These are phyloP conservation scores for Drosophila prosaltans DNA, from an alignment of 1,140 invertebrate species.

Conservation along the genomic window DNA sequence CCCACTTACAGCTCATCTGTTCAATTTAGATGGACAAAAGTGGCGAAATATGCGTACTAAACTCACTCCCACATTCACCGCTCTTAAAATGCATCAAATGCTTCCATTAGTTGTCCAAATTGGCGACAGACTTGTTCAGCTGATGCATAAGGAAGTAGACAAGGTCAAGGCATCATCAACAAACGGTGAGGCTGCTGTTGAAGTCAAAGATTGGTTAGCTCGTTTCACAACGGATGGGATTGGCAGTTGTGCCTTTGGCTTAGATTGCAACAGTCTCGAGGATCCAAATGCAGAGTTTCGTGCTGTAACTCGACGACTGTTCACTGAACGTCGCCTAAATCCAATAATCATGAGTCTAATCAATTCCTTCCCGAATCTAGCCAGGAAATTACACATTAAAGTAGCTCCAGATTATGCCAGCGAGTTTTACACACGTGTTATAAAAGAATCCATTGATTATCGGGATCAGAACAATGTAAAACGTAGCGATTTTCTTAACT, in stretches of 20 bases:
- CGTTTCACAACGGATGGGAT: conserved; percentile 87
- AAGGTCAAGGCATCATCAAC: background rate
- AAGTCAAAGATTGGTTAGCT: conserved; percentile 82
- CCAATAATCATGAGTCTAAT: conserved; percentile 40
- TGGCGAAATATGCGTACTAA: conserved; percentile 85
- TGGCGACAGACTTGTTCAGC: conserved; percentile 65
- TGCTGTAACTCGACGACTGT: conserved; percentile 60
- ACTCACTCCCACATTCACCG: conserved; percentile 85
- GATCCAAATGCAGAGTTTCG: conserved; percentile 84
- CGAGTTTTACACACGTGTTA: conserved; percentile 83
- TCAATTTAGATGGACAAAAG: conserved; percentile 82
- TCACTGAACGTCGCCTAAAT: conserved; percentile 44
- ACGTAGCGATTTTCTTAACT: conserved; percentile 85
- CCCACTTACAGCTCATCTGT: conserved; percentile 83
- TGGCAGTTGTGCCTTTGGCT: conserved; percentile 85
- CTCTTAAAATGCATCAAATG: conserved; percentile 85
- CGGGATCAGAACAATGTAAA: conserved; percentile 83
- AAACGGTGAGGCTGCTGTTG: conserved; percentile 28
- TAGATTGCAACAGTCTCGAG: conserved; percentile 85
- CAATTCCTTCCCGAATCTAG: conserved; percentile 43
- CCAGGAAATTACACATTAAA: conserved; percentile 47
- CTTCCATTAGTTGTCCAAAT: conserved; percentile 74
- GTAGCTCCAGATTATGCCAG: conserved; percentile 82
- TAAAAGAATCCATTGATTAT: conserved; percentile 83
- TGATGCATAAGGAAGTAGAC: conserved; percentile 52